A percentile compares a stretch with the other conserved stretches of the same genome.
Evolutionary conservation across 2,113 vertebrate genomes (phyloP).

Genomic region (Lonchura striata): DNA sequence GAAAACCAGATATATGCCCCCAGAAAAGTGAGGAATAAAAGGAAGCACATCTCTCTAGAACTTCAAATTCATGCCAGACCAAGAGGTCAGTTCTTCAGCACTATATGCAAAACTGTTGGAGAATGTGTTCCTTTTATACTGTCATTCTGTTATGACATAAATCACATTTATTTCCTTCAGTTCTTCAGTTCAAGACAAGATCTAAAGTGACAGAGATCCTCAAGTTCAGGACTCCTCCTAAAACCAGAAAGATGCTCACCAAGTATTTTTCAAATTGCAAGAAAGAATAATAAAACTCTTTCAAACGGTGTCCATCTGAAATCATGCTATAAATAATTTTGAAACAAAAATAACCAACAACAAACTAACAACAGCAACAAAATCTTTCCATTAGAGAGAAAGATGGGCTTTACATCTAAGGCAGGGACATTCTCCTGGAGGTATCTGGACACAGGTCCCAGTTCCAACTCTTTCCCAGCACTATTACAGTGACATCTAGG

Average conservation of each 20-base stretch:
- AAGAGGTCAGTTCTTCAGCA: not conserved
- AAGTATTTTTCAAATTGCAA: not conserved
- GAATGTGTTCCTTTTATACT: not conserved
- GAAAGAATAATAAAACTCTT: not conserved
- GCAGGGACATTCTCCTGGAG: not conserved
- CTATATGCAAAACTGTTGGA: not conserved
- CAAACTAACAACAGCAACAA: not conserved
- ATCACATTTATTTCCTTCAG: not conserved
- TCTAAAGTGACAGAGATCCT: not conserved
- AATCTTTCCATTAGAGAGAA: not conserved
- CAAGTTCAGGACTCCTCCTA: not conserved
- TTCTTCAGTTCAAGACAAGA: not conserved
- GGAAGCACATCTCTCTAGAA: not conserved
- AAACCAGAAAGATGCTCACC: not conserved
- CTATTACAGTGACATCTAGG: not conserved
- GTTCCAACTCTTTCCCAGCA: not conserved
- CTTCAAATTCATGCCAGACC: not conserved
- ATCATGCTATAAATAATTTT: not conserved
- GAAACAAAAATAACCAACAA: not conserved
- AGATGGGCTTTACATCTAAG: not conserved
- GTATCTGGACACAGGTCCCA: not conserved
- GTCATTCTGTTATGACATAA: not conserved
- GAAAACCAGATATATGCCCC: not conserved
- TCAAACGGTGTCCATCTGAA: not conserved
- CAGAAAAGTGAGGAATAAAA: not conserved